Evolutionary conservation across 2,113 vertebrate species (phyloP), one percentile per base, ranked within the genome.

Genomic region (Corydoras maculifer): DNA sequence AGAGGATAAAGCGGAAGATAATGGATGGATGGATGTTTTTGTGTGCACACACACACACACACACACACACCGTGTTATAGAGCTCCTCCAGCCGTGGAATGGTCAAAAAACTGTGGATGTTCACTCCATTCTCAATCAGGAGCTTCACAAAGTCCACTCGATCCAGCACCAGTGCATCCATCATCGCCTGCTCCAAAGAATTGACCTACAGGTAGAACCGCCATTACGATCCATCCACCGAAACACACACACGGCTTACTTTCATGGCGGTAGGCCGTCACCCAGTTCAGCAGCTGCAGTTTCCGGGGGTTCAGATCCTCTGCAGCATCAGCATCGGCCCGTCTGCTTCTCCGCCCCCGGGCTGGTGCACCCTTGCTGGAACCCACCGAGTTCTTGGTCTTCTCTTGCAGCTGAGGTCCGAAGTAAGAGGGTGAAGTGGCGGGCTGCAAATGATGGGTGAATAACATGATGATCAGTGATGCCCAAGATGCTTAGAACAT

Each of bases 141-240:
- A 99, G 90, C 73, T 94, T 98, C 72, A 99, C 96, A 60, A 99
- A 99, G 79, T 99, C 97, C 14, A 98, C 94, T 51, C 97, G 87
- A 74, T 99, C 97, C 73, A 99, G 80, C 53, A 99, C 94, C 50
- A 98, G 80, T 0, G 97, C 97, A 1, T 99, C 97, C 85, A 99
- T 89, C 97, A 99, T 99, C 5, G 95, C 95, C 82, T 98, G 97
- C 74, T 99, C 97, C 82, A 99, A 80, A 7, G 97, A 97, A 63
- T 96, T 97, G 59, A 98, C 97, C 97, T 99, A 70, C 5, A 62
- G 13, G 4, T 5, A 43, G 4, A 8, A 43, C 35, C 35, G 7
- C 35, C 35, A 43, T 43, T 43, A 5, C 4, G 35, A 2, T 43
- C 7, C 18, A 2, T 43, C 35, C 35, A 43, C 7, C 4, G 7